Evolutionary conservation across 2,113 vertebrate genomes (phyloP).

Genomic region (Alligator sinensis): DNA sequence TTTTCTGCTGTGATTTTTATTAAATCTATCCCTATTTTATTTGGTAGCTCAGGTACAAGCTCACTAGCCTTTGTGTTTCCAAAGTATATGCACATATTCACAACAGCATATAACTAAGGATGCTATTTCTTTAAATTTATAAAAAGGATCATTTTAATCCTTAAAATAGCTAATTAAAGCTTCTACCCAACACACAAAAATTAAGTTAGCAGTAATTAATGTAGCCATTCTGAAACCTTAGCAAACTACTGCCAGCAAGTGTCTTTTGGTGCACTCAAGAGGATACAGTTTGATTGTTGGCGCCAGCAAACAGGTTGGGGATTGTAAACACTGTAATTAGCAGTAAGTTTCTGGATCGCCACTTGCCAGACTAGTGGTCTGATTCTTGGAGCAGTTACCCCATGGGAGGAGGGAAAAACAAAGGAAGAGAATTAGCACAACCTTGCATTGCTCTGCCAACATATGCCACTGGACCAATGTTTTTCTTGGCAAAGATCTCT

Average conservation of each 20-base stretch:
- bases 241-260: constrained; percentile 78
- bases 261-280: constrained; percentile 79
- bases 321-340: constrained; percentile 85
- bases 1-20: constrained; percentile 39
- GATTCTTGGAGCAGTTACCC: constrained; percentile 76
- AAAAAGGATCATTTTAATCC: constrained; percentile 66
- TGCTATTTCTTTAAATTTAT: constrained; percentile 52
- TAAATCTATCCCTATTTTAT: constrained; percentile 31
- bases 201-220: constrained; percentile 83
- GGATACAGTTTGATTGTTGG: constrained; percentile 79
- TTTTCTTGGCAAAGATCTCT: constrained; percentile 80
- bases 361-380: constrained; percentile 80
- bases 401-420: constrained; percentile 75
- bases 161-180: constrained; percentile 71
- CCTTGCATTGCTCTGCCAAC: constrained; percentile 71
- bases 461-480: constrained; percentile 80
- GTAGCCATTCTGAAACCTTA: constrained; percentile 79
- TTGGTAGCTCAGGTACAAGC: constrained; percentile 36
- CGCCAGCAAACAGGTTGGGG: constrained; percentile 80
- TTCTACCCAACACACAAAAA: constrained; percentile 63
- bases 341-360: constrained; percentile 82
- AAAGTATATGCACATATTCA: constrained; percentile 36
- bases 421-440: constrained; percentile 79
- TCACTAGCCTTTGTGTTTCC: background rate
- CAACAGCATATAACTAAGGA: background rate